Evolutionary conservation across 2,113 vertebrate genomes (phyloP).

Genomic region (Nannobrachium achirus): DNA sequence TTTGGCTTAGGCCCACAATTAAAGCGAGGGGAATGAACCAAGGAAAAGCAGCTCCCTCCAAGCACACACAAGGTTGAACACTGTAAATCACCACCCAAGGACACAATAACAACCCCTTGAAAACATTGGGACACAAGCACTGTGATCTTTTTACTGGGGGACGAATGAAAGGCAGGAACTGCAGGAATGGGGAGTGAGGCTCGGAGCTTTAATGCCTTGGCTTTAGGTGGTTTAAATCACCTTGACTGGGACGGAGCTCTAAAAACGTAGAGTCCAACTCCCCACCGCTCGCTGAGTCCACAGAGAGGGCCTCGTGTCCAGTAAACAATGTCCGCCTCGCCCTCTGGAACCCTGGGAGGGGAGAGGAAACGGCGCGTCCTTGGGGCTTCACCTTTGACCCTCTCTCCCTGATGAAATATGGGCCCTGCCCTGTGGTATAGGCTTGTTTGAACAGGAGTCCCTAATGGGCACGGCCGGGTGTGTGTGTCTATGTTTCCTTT

Average conservation of each 20-base stretch:
- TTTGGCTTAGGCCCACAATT: constrained; percentile 42
- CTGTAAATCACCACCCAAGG: constrained; percentile 73
- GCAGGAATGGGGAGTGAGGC: constrained; percentile 50
- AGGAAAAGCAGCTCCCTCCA: constrained; percentile 43
- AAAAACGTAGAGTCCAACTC: constrained; percentile 51
- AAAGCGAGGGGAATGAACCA: constrained; percentile 60
- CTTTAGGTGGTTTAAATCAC: constrained; percentile 72
- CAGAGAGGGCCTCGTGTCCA: constrained; percentile 41
- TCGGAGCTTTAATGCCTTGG: constrained; percentile 36
- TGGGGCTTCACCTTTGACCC: constrained; percentile 74
- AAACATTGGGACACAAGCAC: constrained; percentile 62
- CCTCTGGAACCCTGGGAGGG: constrained; percentile 54
- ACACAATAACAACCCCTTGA: constrained; percentile 66
- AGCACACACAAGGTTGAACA: constrained; percentile 53
- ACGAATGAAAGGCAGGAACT: constrained; percentile 70
- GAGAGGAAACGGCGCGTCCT: constrained; percentile 71
- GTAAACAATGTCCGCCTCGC: constrained; percentile 64
- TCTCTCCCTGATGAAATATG: constrained; percentile 58
- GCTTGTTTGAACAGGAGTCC: constrained; percentile 68
- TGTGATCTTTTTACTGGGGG: constrained; percentile 73
- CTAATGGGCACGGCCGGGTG: constrained; percentile 54
- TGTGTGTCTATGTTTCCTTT: constrained; percentile 8
- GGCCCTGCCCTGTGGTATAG: constrained; percentile 54
- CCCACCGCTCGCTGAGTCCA: constrained; percentile 51
- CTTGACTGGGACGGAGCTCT: constrained; percentile 63